Conservation (phyloP, 2,113 vertebrate genomes). For the Scalopus aquaticus region DNA sequence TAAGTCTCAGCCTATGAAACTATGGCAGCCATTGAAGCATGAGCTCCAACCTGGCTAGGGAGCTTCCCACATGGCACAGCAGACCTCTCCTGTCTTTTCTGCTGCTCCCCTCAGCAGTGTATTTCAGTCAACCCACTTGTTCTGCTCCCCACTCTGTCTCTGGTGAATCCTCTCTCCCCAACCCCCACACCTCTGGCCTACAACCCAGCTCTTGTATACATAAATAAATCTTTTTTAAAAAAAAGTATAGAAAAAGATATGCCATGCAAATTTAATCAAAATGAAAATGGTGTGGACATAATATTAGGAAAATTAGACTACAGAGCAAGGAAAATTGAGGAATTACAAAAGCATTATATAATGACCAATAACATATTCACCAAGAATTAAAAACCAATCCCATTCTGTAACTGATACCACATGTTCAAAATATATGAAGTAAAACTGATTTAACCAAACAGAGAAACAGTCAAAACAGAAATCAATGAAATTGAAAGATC, state of each 20-base stretch:
- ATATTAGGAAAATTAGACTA: not conserved
- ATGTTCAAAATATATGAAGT: not conserved
- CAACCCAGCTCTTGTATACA: too few relatives aligned
- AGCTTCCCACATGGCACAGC: too few relatives aligned
- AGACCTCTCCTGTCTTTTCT: too few relatives aligned
- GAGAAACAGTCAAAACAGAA: not conserved
- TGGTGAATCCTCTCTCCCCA: too few relatives aligned
- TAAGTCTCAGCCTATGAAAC: too few relatives aligned
- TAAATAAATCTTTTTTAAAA: too few relatives aligned
- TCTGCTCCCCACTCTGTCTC: too few relatives aligned
- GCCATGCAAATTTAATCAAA: not conserved
- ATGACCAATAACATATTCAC: not conserved
- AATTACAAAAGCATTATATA: not conserved
- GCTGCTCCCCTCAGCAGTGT: too few relatives aligned
- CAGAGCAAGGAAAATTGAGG: not conserved
- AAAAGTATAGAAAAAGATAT: not conserved
- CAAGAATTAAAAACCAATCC: not conserved
- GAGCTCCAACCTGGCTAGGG: too few relatives aligned
- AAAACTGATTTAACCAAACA: not conserved
- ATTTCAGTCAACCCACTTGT: too few relatives aligned
- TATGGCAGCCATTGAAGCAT: too few relatives aligned
- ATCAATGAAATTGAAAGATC: not conserved
- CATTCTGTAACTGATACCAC: not conserved
- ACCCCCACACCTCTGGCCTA: too few relatives aligned
- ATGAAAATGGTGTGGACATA: not conserved